A percentile compares a stretch with the other conserved stretches of the same genome.
These are phyloP conservation scores for Heterodera schachtii DNA, from an alignment of 1,140 invertebrate species.

Conservation along the genomic window DNA sequence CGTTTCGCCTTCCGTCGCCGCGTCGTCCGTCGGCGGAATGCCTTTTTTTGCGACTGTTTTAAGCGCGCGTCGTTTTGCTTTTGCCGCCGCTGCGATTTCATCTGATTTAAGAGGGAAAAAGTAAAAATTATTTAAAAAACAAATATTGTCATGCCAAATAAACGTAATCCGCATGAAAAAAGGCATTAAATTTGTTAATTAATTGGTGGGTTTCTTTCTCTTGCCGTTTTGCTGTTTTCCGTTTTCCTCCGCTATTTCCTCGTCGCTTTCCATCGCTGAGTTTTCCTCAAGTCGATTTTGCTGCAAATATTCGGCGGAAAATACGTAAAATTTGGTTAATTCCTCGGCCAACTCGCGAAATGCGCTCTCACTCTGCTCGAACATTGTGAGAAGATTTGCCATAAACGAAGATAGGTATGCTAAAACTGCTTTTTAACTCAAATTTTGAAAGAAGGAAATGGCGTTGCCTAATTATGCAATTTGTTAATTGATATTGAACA, in stretches of 20 bases:
- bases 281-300: not conserved
- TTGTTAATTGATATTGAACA: no score
- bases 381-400: not conserved
- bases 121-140: no score
- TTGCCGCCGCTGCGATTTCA: not conserved
- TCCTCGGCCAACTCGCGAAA: not conserved
- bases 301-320: not conserved
- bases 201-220: no score
- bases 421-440: no score
- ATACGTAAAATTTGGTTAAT: not conserved
- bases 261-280: not conserved
- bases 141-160: no score
- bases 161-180: no score
- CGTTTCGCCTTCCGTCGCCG: slow-evolving; percentile 18
- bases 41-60: slow-evolving; percentile 1
- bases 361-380: not conserved
- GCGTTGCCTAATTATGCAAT: no score
- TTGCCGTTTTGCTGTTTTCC: not conserved
- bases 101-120: not conserved
- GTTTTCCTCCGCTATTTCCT: not conserved
- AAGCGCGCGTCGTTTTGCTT: not conserved
- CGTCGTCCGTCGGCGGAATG: slow-evolving; percentile 21
- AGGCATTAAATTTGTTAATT: no score
- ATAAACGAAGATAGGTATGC: not conserved
- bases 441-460: no score